Evolutionary conservation across 2,888 invertebrate species (phyloP).

Genomic region (Steinernema carpocapsae): DNA sequence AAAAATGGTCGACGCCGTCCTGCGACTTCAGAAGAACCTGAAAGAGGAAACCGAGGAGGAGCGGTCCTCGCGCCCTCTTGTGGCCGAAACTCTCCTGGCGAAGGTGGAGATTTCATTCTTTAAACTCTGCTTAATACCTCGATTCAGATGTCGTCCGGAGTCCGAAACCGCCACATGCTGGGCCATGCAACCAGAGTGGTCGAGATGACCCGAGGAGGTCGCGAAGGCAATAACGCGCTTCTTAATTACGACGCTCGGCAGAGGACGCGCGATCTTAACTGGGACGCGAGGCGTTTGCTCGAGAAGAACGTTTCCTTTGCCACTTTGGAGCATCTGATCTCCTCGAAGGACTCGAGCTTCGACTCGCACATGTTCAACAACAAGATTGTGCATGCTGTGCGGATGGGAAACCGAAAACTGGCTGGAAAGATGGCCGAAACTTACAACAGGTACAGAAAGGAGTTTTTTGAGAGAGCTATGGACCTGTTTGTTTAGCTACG

Average conservation of each 20-base stretch:
- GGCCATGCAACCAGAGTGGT: conserved; percentile 69
- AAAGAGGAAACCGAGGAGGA: conserved; percentile 2
- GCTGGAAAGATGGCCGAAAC: conserved; percentile 60
- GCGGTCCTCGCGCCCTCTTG: neutral
- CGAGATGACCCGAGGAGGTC: conserved; percentile 70
- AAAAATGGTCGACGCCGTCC: conserved; percentile 12
- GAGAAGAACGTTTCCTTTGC: conserved; percentile 28
- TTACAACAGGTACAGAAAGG: conserved; percentile 49
- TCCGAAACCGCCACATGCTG: conserved; percentile 63
- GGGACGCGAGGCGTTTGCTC: conserved; percentile 9
- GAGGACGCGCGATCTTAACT: neutral
- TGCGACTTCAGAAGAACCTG: conserved; percentile 4
- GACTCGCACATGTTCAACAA: conserved; percentile 36
- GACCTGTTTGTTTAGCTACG: conserved; percentile 8
- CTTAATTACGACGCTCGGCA: conserved; percentile 51
- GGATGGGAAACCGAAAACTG: conserved; percentile 70
- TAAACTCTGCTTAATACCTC: neutral
- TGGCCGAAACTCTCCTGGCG: neutral
- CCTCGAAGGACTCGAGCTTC: conserved; percentile 24
- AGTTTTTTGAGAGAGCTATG: neutral
- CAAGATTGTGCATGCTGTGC: conserved; percentile 69
- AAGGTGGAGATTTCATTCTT: neutral
- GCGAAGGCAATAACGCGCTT: conserved; percentile 73
- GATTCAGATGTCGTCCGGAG: conserved; percentile 64
- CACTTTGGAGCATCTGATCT: conserved; percentile 33